phyloP scores from a whole-genome alignment of 2,888 invertebrate species.

The Dorcus parallelipipedus region DNA sequence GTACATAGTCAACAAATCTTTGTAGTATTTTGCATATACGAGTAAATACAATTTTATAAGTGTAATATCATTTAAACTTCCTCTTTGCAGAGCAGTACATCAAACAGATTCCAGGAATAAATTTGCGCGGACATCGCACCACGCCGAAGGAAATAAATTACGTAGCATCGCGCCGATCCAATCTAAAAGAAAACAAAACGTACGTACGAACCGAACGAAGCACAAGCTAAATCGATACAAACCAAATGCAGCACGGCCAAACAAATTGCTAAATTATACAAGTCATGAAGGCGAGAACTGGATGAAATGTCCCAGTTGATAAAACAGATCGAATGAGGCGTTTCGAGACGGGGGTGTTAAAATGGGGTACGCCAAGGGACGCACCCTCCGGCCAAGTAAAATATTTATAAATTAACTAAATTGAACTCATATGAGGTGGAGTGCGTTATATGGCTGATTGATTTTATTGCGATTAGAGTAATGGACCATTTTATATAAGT shows the following conservation, averaged over 20 bases:
- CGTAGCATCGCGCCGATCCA: neutral
- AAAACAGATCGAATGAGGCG: conserved; percentile 44
- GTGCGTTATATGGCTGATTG: conserved; percentile 35
- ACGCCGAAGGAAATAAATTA: conserved; percentile 3
- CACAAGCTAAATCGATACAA: conserved; percentile 32
- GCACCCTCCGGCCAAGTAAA: conserved; percentile 26
- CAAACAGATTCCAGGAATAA: no score
- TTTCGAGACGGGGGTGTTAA: conserved; percentile 32
- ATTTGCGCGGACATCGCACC: neutral
- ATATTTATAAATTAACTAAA: conserved; percentile 47
- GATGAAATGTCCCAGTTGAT: conserved; percentile 43
- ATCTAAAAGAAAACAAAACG: conserved; percentile 3
- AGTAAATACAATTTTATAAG: no score
- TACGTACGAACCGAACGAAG: conserved; percentile 7
- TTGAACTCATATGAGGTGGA: conserved; percentile 33
- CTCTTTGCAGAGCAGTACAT: no score
- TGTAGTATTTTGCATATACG: no score
- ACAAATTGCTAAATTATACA: conserved; percentile 46
- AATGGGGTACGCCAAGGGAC: conserved; percentile 15
- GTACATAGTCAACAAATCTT: no score
- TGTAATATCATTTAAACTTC: no score
- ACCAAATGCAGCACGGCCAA: conserved; percentile 32
- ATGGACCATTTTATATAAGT: conserved; percentile 17
- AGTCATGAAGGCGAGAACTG: conserved; percentile 45
- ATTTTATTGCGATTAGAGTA: conserved; percentile 35